Conservation (phyloP, 2,113 vertebrate genomes). For the Dipodomys ordii region DNA sequence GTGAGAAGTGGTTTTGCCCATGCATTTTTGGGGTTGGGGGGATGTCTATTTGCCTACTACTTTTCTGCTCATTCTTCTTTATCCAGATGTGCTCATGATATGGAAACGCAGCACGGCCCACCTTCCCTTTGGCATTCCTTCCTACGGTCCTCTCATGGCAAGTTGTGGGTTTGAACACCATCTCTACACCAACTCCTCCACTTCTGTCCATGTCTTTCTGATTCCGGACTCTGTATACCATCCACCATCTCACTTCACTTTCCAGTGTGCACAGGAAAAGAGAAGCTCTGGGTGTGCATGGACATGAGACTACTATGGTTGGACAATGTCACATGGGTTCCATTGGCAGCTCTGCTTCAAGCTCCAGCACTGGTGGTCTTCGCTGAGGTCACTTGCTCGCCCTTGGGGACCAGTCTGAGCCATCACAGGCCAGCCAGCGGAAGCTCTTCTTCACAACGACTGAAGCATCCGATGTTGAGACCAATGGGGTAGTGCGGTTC, state of each 20-base stretch:
- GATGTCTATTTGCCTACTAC: background rate
- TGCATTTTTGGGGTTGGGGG: too few species aligned
- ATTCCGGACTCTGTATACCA: too few species aligned
- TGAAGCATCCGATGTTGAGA: background rate
- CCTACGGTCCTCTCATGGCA: background rate
- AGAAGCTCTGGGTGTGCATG: background rate
- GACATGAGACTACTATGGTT: background rate
- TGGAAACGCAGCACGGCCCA: background rate
- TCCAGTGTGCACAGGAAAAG: background rate
- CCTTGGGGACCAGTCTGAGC: background rate
- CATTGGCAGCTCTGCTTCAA: background rate
- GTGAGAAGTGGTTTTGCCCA: background rate
- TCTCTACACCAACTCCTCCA: background rate
- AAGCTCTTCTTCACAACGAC: background rate
- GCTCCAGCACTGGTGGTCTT: background rate
- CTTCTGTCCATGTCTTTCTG: background rate
- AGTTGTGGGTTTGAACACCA: background rate
- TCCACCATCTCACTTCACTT: background rate
- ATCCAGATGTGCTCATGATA: background rate
- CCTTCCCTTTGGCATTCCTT: too few species aligned
- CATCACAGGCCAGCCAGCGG: background rate
- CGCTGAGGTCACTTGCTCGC: accelerated
- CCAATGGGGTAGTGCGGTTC: background rate
- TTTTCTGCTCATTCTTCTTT: background rate
- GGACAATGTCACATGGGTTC: background rate